phyloP scores from a whole-genome alignment of 1,140 invertebrate species.

The Drosophila sulfurigaster region DNA sequence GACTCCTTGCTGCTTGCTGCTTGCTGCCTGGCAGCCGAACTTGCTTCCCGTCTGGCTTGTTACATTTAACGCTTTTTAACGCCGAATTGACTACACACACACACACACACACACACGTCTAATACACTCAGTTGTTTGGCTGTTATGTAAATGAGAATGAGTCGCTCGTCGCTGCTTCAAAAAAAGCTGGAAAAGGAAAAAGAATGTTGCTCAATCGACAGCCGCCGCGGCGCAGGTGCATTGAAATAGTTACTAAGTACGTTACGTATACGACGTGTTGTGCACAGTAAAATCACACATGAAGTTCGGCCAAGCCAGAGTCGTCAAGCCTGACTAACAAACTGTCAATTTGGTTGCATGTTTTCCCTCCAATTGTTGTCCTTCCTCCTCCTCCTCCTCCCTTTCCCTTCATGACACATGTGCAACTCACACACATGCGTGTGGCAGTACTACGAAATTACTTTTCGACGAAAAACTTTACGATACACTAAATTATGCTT shows the following conservation, averaged over 20 bases:
- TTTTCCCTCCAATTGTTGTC: constrained; percentile 37
- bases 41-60: constrained; percentile 41
- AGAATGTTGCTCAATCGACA: constrained; percentile 59
- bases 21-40: constrained; percentile 8
- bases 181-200: neutral
- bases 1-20: constrained; percentile 14
- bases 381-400: neutral
- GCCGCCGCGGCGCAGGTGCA: constrained; percentile 67
- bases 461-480: constrained; percentile 14
- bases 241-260: constrained; percentile 62
- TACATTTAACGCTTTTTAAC: constrained; percentile 80
- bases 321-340: constrained; percentile 57
- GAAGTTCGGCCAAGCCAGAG: constrained; percentile 15
- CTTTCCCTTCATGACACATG: neutral
- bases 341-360: constrained; percentile 76
- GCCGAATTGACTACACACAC: constrained; percentile 65
- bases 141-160: constrained; percentile 80
- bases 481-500: constrained; percentile 19
- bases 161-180: constrained; percentile 34
- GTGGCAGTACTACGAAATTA: constrained; percentile 1
- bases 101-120: constrained; percentile 24
- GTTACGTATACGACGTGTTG: constrained; percentile 68
- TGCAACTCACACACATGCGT: constrained; percentile 6
- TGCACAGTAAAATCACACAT: constrained; percentile 27
- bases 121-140: constrained; percentile 39